phyloP scores from a whole-genome alignment of 2,113 vertebrate species.

The Leptobrachium leishanense region DNA sequence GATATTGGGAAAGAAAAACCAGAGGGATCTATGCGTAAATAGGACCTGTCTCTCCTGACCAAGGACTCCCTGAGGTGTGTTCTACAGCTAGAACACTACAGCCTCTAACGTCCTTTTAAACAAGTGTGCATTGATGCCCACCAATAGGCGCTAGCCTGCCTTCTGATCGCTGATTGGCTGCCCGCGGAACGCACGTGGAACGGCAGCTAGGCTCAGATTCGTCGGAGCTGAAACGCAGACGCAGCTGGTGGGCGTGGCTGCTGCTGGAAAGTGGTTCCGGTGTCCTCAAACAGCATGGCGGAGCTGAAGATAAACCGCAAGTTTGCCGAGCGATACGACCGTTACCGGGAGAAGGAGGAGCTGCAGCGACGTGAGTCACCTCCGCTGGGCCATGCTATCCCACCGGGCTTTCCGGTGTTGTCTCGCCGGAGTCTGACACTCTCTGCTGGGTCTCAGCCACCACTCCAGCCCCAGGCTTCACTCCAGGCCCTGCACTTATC shows the following conservation, averaged over 20 bases:
- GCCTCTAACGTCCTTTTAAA: no score
- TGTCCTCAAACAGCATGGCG: slow-evolving; percentile 60
- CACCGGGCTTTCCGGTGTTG: neutral
- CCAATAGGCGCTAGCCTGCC: neutral
- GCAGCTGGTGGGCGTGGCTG: neutral
- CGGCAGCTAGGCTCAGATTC: neutral
- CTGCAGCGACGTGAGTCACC: slow-evolving; percentile 80
- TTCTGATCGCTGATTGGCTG: neutral
- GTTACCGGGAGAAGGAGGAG: slow-evolving; percentile 85
- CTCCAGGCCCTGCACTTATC: neutral
- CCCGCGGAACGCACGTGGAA: slow-evolving; percentile 4
- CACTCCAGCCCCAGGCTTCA: neutral
- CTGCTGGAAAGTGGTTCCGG: no score
- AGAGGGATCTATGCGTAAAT: no score
- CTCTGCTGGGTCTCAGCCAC: neutral
- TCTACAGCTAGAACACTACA: no score
- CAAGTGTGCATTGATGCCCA: neutral
- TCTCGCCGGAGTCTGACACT: no score
- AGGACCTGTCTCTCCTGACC: no score
- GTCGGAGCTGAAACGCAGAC: neutral
- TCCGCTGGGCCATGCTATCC: neutral
- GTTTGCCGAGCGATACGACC: slow-evolving; percentile 80
- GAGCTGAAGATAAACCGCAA: slow-evolving; percentile 73
- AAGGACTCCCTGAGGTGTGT: no score
- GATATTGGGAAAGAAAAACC: no score